Evolutionary conservation across 2,113 vertebrate species (phyloP).

Genomic region (Thalassoma bifasciatum): DNA sequence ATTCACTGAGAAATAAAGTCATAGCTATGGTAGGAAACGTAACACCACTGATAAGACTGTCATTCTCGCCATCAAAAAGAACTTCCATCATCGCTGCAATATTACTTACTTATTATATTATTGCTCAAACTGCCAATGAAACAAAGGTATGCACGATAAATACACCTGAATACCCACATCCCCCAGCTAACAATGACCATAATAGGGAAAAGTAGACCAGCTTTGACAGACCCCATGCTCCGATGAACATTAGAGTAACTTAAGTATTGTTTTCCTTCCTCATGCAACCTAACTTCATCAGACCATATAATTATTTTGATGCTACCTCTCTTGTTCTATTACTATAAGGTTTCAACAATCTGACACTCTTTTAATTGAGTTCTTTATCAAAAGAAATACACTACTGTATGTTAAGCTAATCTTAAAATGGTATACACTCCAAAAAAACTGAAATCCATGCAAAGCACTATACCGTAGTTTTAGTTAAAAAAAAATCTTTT

Average conservation of each 20-base stretch:
- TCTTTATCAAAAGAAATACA: too few relatives aligned
- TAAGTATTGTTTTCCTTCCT: background rate
- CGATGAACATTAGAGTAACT: background rate
- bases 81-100: too few relatives aligned
- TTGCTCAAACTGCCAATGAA: background rate
- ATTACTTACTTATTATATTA: too few relatives aligned
- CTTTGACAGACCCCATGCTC: background rate
- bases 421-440: too few relatives aligned
- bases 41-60: background rate
- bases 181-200: background rate
- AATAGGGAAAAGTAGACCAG: conserved; percentile 1
- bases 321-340: background rate
- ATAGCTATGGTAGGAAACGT: background rate
- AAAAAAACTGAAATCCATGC: too few relatives aligned
- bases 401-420: too few relatives aligned
- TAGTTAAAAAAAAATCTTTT: too few relatives aligned
- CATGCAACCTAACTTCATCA: background rate
- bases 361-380: background rate
- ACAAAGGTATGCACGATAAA: background rate
- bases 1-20: conserved; percentile 13
- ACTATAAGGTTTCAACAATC: background rate
- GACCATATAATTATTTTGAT: background rate
- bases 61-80: background rate
- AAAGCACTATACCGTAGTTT: too few relatives aligned
- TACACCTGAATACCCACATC: background rate